Base-by-base conservation (phyloP, 1,140 invertebrate genomes). In the Danaus plexippus region DNA sequence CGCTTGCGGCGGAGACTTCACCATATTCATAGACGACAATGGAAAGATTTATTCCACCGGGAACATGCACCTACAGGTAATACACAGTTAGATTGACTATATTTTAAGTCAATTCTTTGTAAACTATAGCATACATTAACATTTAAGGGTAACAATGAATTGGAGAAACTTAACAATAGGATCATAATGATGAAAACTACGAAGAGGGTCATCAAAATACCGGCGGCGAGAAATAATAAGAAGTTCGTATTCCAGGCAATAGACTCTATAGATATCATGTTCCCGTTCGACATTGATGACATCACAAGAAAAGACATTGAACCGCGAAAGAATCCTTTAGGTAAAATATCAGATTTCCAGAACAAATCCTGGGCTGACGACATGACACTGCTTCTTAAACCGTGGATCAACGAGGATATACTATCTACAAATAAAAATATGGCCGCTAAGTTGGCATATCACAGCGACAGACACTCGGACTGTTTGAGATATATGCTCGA, bases 171-270 rank as follows among this genome's bases (percentile, higher is more conserved):
- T 1, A 70, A 52, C 9, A 82, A 75, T 43, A 66, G 79, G 9
- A 66, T 87, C 0, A 82, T 87, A 47, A 82, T 83, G 79, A 87
- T 87, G 83, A 85, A 87, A 55, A 87, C 83, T 2, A 85, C 81
- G 9, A 87, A 84, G 57, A 71, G 83, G 0, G 79, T 87, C 0
- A 87, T 87, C 40, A 87, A 84, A 64, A 85, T 87, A 54, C 83
- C 83, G 7, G 73, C 78, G 0, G 75, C 63, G 52, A 63, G 71
- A 0, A 72, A 56, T 53, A 74, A 67, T 48, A 82, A 83, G 59
- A 85, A 84, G 55, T 87, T 84, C 49, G 15, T 79, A 3, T 87
- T 85, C 52, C 76, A 82, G 51, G 69, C 66, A 9, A 66, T 85
- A 9, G 84, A 84, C 48, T 66, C 72, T 40, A 61, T 85, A 7